These are phyloP conservation scores for Mustelus asterias DNA, from an alignment of 2,113 vertebrate species.

Conservation along the genomic window DNA sequence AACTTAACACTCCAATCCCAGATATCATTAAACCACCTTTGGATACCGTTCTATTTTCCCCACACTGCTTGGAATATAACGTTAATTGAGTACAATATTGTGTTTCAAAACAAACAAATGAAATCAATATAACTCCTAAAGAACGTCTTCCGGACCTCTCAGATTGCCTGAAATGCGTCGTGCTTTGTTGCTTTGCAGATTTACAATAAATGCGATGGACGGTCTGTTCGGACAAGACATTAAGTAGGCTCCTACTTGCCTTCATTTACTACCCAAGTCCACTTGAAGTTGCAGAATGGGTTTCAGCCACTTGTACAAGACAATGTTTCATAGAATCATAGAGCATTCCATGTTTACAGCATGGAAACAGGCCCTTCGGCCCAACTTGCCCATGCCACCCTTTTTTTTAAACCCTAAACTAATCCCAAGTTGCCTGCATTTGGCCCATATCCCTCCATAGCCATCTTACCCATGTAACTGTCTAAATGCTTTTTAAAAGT, in stretches of 20 bases:
- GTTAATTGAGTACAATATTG: not conserved
- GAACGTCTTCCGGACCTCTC: not conserved
- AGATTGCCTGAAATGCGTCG: not conserved
- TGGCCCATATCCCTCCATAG: no score
- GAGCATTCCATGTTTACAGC: no score
- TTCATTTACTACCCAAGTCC: not conserved
- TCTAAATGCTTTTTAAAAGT: no score
- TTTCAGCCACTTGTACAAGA: not conserved
- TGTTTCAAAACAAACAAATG: not conserved
- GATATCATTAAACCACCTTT: not conserved
- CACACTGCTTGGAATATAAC: not conserved
- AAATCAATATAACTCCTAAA: not conserved
- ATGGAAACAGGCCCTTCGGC: no score
- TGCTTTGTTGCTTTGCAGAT: no score
- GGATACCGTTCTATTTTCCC: not conserved
- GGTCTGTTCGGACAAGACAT: not conserved
- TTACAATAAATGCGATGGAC: not conserved
- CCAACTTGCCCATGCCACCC: no score
- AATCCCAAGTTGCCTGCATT: no score
- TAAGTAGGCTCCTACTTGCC: not conserved
- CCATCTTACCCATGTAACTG: no score
- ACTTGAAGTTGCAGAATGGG: not conserved
- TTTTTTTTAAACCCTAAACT: no score
- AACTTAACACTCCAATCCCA: not conserved
- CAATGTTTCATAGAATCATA: not conserved